Evolutionary conservation across 2,888 invertebrate species (phyloP).

Genomic region (Allygus modestus): DNA sequence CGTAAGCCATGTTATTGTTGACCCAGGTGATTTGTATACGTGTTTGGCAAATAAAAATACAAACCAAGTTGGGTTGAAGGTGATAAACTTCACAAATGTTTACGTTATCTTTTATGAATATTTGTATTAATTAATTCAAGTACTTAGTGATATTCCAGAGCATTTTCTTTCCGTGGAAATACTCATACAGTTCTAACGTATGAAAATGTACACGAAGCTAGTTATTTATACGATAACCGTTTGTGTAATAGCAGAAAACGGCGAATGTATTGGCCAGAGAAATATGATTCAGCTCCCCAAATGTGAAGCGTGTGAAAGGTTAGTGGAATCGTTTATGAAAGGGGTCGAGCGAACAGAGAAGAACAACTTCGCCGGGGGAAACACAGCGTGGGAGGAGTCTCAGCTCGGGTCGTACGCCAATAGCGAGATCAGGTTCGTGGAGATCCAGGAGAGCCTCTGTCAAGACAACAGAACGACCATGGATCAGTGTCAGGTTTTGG

Average conservation of each 20-base stretch:
- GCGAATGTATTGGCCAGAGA: background rate
- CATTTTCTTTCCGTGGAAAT: too few species aligned
- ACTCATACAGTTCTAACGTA: too few species aligned
- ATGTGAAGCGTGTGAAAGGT: background rate
- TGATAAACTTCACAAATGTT: too few species aligned
- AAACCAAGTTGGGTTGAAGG: too few species aligned
- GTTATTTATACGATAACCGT: background rate
- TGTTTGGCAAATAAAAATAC: too few species aligned
- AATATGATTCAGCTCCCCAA: background rate
- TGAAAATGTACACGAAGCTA: background rate
- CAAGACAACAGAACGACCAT: background rate
- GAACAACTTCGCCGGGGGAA: background rate
- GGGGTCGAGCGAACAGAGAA: background rate
- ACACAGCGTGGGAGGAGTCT: conserved; percentile 23
- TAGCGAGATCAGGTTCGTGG: conserved; percentile 45
- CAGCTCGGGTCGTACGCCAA: background rate
- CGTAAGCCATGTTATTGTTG: too few species aligned
- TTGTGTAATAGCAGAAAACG: background rate
- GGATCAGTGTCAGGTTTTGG: background rate
- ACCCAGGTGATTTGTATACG: too few species aligned
- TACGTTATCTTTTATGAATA: too few species aligned
- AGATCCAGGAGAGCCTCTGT: conserved; percentile 24
- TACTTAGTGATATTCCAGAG: too few species aligned
- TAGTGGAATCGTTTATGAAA: conserved; percentile 20
- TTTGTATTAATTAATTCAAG: too few species aligned